Evolutionary conservation across 2,797 vertebrate genomes (phyloP).

Genomic region (Cheirogaleus major): DNA sequence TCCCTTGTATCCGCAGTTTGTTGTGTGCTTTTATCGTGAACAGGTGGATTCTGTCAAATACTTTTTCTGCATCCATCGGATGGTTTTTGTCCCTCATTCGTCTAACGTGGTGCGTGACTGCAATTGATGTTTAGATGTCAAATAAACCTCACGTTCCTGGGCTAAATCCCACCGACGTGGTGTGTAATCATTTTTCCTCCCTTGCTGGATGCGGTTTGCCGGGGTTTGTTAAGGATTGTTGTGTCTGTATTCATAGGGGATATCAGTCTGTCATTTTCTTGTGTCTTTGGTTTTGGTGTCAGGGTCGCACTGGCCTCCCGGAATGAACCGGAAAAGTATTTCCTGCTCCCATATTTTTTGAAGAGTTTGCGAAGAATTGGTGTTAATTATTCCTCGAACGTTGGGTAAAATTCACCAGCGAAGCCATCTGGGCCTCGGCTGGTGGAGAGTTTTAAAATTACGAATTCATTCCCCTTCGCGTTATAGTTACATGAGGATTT

Average conservation of each 20-base stretch:
- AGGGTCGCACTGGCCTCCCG: not conserved
- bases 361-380: not conserved
- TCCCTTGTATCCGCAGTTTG: not conserved
- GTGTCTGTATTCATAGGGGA: not conserved
- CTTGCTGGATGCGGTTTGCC: not conserved
- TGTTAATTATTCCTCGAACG: not conserved
- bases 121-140: not conserved
- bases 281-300: not conserved
- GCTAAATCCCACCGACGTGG: too few species aligned
- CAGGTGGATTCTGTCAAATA: not conserved
- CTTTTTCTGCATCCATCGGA: not conserved
- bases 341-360: not conserved
- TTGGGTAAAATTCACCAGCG: not conserved
- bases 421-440: not conserved
- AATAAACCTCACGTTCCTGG: not conserved
- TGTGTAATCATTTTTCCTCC: rapidly evolving
- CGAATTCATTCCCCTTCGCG: not conserved
- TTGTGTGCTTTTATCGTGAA: not conserved
- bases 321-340: not conserved
- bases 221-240: not conserved
- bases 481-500: not conserved
- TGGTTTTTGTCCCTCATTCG: not conserved
- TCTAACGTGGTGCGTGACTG: rapidly evolving
- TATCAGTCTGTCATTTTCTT: not conserved
- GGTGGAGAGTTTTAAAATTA: not conserved